Evolutionary conservation across 2,888 invertebrate species (phyloP).

Genomic region (Spicauda simplicius): DNA sequence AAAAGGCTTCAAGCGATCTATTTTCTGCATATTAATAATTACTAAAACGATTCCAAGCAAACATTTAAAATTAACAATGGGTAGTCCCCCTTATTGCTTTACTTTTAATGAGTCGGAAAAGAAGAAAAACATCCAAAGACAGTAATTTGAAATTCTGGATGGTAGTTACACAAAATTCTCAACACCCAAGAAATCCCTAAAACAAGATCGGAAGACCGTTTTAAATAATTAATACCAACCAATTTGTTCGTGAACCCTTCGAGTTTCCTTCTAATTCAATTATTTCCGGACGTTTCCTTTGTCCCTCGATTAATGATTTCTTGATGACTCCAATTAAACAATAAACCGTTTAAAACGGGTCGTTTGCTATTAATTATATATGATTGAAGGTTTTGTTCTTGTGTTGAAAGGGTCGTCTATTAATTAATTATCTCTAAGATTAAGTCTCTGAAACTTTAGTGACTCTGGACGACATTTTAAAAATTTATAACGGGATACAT

Average conservation of each 20-base stretch:
- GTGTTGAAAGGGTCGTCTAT: background rate
- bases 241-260: slow-evolving; percentile 14
- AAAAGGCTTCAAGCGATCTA: too few relatives aligned
- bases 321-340: slow-evolving; percentile 22
- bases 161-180: background rate
- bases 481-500: too few relatives aligned
- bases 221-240: slow-evolving; percentile 15
- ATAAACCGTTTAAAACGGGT: slow-evolving; percentile 16
- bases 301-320: slow-evolving; percentile 27
- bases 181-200: background rate
- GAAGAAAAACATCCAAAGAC: too few relatives aligned
- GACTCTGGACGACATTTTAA: background rate
- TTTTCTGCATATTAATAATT: too few relatives aligned
- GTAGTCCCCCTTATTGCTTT: too few relatives aligned
- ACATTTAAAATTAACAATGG: too few relatives aligned
- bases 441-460: background rate
- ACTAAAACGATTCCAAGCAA: too few relatives aligned
- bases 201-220: slow-evolving; percentile 7
- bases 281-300: slow-evolving; percentile 24
- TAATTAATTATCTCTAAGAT: background rate
- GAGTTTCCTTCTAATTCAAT: slow-evolving; percentile 21
- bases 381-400: slow-evolving; percentile 1
- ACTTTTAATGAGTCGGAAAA: too few relatives aligned
- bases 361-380: slow-evolving; percentile 18
- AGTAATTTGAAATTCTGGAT: background rate